A percentile compares a stretch with the other conserved stretches of the same genome.
Conservation (phyloP, 2,113 vertebrate species). For the Galeopterus variegatus region DNA sequence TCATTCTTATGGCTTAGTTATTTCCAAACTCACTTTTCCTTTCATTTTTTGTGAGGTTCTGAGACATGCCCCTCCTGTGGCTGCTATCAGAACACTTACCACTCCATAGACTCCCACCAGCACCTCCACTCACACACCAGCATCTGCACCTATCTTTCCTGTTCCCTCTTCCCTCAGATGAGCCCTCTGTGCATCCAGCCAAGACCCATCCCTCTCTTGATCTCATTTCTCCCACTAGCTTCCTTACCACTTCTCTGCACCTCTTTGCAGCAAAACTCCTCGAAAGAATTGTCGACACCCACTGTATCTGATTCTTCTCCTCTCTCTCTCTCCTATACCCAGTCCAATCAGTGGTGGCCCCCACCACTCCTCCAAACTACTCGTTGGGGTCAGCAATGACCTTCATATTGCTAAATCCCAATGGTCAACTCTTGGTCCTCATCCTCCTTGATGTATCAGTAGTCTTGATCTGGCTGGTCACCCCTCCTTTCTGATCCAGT, state of each 20-base stretch:
- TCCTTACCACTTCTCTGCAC: not conserved
- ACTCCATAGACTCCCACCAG: not conserved
- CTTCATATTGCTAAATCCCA: not conserved
- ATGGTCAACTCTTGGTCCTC: not conserved
- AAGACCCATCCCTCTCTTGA: not conserved
- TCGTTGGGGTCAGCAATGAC: not conserved
- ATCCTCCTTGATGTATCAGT: not conserved
- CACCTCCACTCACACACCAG: not conserved
- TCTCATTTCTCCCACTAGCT: not conserved
- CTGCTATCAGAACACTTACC: not conserved
- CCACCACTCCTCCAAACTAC: not conserved
- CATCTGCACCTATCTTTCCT: not conserved
- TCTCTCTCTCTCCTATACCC: not conserved
- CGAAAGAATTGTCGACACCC: not conserved
- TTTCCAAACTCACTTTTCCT: not conserved
- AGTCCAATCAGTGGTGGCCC: not conserved
- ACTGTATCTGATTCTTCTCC: not conserved
- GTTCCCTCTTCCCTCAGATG: not conserved
- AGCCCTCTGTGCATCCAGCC: not conserved
- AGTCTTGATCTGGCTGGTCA: not conserved
- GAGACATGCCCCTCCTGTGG: not conserved
- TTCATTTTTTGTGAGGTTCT: slow-evolving; percentile 24
- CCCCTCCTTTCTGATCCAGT: not conserved
- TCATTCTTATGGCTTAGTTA: slow-evolving; percentile 26
- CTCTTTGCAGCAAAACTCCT: not conserved